Percentiles rank a stretch among this genome's conserved stretches.
Evolutionary conservation across 1,140 invertebrate genomes (phyloP).

Genomic region (Macrobrachium nipponense): DNA sequence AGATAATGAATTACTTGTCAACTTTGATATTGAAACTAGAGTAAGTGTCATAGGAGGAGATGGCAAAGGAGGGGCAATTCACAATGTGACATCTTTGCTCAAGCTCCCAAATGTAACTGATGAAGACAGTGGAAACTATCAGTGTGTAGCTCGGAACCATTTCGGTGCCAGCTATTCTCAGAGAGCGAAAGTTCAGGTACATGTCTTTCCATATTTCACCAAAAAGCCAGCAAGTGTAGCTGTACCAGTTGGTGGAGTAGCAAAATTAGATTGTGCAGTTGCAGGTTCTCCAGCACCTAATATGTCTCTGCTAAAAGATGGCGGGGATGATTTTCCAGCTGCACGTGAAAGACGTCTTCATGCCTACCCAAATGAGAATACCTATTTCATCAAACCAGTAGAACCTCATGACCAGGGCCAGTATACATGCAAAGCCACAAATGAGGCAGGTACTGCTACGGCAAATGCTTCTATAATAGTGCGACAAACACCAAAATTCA

Average conservation of each 20-base stretch:
- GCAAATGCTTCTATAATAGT: constrained; percentile 92
- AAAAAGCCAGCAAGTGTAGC: constrained; percentile 88
- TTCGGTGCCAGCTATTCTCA: constrained; percentile 91
- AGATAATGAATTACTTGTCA: constrained; percentile 53
- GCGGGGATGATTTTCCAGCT: constrained; percentile 94
- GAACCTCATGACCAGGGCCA: constrained; percentile 88
- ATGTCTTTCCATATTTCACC: constrained; percentile 86
- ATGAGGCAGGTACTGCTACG: constrained; percentile 82
- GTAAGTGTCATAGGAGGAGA: constrained; percentile 43
- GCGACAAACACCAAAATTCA: constrained; percentile 64
- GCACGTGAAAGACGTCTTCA: constrained; percentile 92
- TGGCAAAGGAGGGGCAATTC: constrained; percentile 40
- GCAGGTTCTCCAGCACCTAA: constrained; percentile 88
- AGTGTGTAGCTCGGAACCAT: constrained; percentile 90
- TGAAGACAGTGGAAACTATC: constrained; percentile 86
- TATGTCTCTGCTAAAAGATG: constrained; percentile 88
- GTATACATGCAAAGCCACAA: constrained; percentile 94
- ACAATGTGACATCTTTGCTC: constrained; percentile 73
- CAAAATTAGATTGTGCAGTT: constrained; percentile 90
- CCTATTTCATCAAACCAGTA: constrained; percentile 91
- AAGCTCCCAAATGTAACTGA: constrained; percentile 80
- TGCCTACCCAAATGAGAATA: constrained; percentile 90
- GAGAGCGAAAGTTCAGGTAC: constrained; percentile 86
- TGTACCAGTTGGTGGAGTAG: constrained; percentile 86
- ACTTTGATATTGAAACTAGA: constrained; percentile 43